phyloP scores from a whole-genome alignment of 2,113 vertebrate species.

The Xenotilapia longispinis region DNA sequence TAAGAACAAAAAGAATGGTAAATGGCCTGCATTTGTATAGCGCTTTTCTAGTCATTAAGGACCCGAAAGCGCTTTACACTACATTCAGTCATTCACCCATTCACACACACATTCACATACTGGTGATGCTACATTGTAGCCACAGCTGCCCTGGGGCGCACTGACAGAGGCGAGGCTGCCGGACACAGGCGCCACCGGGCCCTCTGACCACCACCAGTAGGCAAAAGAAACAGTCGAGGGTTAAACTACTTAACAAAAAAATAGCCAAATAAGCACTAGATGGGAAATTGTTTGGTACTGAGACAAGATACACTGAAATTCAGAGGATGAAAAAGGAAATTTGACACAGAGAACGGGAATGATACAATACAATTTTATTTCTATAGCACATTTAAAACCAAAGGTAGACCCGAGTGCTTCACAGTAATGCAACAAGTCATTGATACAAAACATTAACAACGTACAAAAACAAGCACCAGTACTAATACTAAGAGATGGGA shows the following conservation, averaged over 20 bases:
- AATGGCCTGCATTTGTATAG: too few relatives aligned
- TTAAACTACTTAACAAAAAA: background rate
- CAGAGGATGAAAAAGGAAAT: background rate
- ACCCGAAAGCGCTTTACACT: too few relatives aligned
- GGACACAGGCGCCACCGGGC: too few relatives aligned
- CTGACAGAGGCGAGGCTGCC: too few relatives aligned
- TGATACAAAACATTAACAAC: background rate
- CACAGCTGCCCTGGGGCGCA: too few relatives aligned
- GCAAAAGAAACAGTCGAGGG: too few relatives aligned
- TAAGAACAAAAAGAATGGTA: too few relatives aligned
- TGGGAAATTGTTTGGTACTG: background rate
- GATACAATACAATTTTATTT: rapidly evolving
- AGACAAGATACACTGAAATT: background rate
- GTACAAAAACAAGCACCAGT: background rate
- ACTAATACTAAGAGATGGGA: background rate
- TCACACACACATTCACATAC: too few relatives aligned
- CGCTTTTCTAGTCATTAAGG: too few relatives aligned
- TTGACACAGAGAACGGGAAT: rapidly evolving
- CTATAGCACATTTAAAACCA: background rate
- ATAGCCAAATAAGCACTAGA: rapidly evolving
- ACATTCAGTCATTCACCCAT: too few relatives aligned
- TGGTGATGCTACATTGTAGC: too few relatives aligned
- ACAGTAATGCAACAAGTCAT: background rate
- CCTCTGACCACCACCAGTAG: too few relatives aligned
- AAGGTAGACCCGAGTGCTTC: background rate